These are phyloP conservation scores for Anoplophora glabripennis DNA, from an alignment of 1,140 invertebrate genomes.

Conservation along the genomic window DNA sequence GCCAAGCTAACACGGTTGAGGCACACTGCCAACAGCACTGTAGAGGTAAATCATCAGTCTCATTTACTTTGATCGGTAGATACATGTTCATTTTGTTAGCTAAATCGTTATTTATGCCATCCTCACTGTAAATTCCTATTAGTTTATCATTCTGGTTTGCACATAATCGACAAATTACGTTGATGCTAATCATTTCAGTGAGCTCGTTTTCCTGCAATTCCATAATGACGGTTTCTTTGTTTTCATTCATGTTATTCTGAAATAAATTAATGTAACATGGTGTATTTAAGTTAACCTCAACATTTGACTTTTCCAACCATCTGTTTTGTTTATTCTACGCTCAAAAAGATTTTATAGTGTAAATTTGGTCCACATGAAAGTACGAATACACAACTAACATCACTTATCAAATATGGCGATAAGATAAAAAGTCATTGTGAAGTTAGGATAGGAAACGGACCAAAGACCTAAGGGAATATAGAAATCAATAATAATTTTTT, in stretches of 20 bases:
- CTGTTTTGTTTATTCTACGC: conserved; percentile 8
- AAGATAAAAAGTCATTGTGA: too few relatives aligned
- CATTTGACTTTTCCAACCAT: conserved; percentile 10
- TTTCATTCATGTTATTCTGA: conserved; percentile 12
- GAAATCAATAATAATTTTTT: too few relatives aligned
- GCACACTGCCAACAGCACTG: conserved; percentile 65
- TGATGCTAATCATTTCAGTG: conserved; percentile 28
- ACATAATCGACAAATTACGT: conserved; percentile 53
- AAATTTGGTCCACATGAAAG: conserved; percentile 13
- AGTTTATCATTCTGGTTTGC: conserved; percentile 52
- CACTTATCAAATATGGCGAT: too few relatives aligned
- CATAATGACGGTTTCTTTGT: conserved; percentile 12
- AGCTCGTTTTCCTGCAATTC: conserved; percentile 12
- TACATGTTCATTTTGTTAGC: conserved; percentile 55
- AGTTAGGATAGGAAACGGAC: too few relatives aligned
- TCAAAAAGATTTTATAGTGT: conserved; percentile 21
- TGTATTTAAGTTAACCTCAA: conserved; percentile 11
- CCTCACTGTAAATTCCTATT: conserved; percentile 55
- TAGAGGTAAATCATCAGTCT: conserved; percentile 56
- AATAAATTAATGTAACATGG: background rate
- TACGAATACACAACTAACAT: too few relatives aligned
- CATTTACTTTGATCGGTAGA: conserved; percentile 55
- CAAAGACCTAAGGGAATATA: too few relatives aligned
- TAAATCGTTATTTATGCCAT: conserved; percentile 53
- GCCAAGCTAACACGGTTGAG: conserved; percentile 60